Conservation (phyloP, 2,113 vertebrate genomes). For the Hyaena hyaena region DNA sequence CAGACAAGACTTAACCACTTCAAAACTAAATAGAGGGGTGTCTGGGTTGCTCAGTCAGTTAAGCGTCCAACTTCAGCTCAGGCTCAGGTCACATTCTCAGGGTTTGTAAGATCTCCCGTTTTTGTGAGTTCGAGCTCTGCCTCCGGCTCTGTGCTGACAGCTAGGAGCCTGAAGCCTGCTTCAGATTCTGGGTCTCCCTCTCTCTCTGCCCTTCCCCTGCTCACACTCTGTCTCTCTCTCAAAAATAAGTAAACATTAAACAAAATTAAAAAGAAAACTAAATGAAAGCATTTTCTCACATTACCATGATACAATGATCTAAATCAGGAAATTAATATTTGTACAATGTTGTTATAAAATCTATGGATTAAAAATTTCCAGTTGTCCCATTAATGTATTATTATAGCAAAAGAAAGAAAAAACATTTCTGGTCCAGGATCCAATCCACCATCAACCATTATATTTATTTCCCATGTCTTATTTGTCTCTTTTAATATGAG, state of each 20-base stretch:
- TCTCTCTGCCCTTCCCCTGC: too few relatives aligned
- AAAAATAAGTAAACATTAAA: too few relatives aligned
- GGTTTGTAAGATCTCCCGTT: too few relatives aligned
- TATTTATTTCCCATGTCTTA: neutral
- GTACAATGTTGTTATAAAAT: neutral
- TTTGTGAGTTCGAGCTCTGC: too few relatives aligned
- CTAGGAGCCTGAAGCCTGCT: too few relatives aligned
- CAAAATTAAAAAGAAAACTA: too few relatives aligned
- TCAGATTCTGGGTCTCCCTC: too few relatives aligned
- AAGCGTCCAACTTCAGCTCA: too few relatives aligned
- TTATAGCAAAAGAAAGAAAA: slow-evolving; percentile 10
- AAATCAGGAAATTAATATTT: neutral
- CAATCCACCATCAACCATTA: neutral
- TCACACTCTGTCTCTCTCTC: too few relatives aligned
- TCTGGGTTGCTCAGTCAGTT: too few relatives aligned
- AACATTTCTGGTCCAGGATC: neutral
- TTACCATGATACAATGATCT: neutral
- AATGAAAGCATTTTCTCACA: neutral
- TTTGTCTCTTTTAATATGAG: slow-evolving; percentile 4
- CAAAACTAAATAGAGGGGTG: neutral
- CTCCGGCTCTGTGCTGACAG: too few relatives aligned
- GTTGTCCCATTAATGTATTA: neutral
- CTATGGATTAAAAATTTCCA: neutral
- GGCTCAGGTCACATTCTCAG: too few relatives aligned
- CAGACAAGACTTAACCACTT: neutral